These are phyloP conservation scores for Salpingus planirostris DNA, from an alignment of 2,888 invertebrate species.

Conservation along the genomic window DNA sequence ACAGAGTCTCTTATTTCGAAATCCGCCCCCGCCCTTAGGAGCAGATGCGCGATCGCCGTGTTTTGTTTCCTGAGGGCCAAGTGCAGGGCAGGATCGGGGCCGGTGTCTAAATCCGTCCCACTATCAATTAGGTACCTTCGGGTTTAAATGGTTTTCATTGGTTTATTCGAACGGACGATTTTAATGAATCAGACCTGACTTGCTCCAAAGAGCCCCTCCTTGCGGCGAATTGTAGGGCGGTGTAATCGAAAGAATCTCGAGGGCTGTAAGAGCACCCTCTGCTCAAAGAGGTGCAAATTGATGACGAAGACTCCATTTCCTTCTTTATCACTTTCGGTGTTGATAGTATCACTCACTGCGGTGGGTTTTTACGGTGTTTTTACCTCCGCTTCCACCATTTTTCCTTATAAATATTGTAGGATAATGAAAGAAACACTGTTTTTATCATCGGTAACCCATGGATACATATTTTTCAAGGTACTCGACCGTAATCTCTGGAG, in stretches of 20 bases:
- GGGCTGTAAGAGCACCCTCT: constrained; percentile 32
- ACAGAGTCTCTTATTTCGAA: constrained; percentile 47
- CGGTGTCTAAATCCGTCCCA: constrained; percentile 36
- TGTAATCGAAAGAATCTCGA: constrained; percentile 29
- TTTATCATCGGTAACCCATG: no score
- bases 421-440: no score
- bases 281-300: constrained; percentile 18
- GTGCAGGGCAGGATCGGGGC: constrained; percentile 50
- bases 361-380: no score
- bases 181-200: constrained; percentile 33
- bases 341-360: no score
- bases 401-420: no score
- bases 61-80: constrained; percentile 50
- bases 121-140: constrained; percentile 36
- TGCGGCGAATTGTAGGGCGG: constrained; percentile 35
- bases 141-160: not conserved
- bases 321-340: no score
- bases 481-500: no score
- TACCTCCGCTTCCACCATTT: no score
- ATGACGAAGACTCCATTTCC: no score
- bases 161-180: not conserved
- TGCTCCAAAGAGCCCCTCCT: constrained; percentile 33
- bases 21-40: constrained; percentile 53
- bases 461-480: no score
- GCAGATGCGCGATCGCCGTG: constrained; percentile 47